phyloP scores from a whole-genome alignment of 2,113 vertebrate species.

The Paralichthys olivaceus region DNA sequence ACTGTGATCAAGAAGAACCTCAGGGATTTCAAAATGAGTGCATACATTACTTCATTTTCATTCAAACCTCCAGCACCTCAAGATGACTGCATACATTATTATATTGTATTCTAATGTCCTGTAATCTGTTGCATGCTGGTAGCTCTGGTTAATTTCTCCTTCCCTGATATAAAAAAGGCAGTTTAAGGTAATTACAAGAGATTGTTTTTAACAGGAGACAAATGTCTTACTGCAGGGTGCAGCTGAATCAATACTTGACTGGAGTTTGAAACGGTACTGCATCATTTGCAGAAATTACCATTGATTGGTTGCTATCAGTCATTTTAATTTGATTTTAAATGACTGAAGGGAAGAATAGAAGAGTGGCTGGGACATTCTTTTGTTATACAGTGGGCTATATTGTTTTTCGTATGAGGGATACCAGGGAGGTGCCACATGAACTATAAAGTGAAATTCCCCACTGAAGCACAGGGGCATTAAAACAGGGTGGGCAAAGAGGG shows the following conservation, averaged over 20 bases:
- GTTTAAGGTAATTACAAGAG: constrained; percentile 65
- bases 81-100: constrained; percentile 53
- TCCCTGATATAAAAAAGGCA: constrained; percentile 31
- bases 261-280: constrained; percentile 62
- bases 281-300: constrained; percentile 74
- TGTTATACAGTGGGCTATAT: constrained; percentile 32
- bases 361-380: constrained; percentile 39
- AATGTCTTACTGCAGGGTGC: constrained; percentile 68
- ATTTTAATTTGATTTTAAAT: constrained; percentile 76
- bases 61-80: constrained; percentile 52
- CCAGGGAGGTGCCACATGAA: not conserved
- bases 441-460: not conserved
- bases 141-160: not conserved
- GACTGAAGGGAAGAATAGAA: constrained; percentile 55
- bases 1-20: constrained; percentile 39
- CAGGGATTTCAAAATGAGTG: constrained; percentile 41
- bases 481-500: too few species aligned
- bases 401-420: constrained; percentile 19
- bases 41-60: constrained; percentile 48
- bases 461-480: too few species aligned
- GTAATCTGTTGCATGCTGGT: constrained; percentile 44
- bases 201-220: constrained; percentile 69
- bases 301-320: constrained; percentile 70
- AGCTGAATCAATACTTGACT: constrained; percentile 69
- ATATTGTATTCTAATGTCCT: constrained; percentile 53